A percentile compares a stretch with the other conserved stretches of the same genome.
Conservation (phyloP, 2,797 vertebrate genomes). For the Rhinichthys osculus region DNA sequence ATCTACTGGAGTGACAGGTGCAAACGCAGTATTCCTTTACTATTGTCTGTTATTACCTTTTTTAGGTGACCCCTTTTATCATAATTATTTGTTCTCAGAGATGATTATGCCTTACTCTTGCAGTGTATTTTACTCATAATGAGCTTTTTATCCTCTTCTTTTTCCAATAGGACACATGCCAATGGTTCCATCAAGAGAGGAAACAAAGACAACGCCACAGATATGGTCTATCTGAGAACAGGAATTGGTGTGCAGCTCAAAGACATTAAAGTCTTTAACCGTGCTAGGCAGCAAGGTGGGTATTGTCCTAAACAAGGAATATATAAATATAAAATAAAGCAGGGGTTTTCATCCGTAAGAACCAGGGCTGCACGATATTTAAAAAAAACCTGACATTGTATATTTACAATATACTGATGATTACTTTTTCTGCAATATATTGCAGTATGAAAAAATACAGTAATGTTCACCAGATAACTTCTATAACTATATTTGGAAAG, state of each 20-base stretch:
- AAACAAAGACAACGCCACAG: slow-evolving; percentile 93
- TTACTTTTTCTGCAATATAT: neutral
- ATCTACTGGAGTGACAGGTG: slow-evolving; percentile 99
- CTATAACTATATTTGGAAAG: no score
- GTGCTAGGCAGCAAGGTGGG: slow-evolving; percentile 90
- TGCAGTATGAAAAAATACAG: no score
- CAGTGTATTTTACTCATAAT: neutral
- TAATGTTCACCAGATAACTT: no score
- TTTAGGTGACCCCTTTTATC: neutral
- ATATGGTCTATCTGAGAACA: slow-evolving; percentile 90
- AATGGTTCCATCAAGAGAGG: slow-evolving; percentile 98
- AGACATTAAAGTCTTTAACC: slow-evolving; percentile 98
- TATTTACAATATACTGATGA: neutral
- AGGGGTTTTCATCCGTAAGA: neutral
- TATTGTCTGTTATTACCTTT: neutral
- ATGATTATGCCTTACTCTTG: neutral
- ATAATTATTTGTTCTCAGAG: neutral
- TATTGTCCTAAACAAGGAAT: neutral
- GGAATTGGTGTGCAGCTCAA: slow-evolving; percentile 97
- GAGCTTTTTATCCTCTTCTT: slow-evolving; percentile 12
- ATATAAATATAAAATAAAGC: no score
- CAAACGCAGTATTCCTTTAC: neutral
- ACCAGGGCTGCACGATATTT: neutral
- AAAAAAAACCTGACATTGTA: neutral
- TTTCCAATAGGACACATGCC: slow-evolving; percentile 87